Conservation (phyloP, 2,797 vertebrate genomes). For the Clarias pachynema region DNA sequence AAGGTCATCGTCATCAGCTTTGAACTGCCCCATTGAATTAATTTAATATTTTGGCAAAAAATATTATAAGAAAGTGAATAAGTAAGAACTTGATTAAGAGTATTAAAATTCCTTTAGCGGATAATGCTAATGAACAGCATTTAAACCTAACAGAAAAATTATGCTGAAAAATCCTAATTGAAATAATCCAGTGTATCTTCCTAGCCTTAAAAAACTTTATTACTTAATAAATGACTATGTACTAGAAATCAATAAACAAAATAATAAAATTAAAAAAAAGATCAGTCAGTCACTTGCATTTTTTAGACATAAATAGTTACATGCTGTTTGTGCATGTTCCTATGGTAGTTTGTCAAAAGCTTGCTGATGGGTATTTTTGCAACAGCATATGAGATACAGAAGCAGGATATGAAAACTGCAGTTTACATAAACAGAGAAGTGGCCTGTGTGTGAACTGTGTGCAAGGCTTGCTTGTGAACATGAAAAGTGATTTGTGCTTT, state of each 20-base stretch:
- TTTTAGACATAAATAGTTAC: neutral
- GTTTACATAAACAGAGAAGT: neutral
- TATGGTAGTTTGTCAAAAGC: conserved; percentile 14
- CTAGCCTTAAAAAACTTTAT: neutral
- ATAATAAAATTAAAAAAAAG: no score
- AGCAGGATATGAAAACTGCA: conserved; percentile 17
- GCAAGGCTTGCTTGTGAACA: neutral
- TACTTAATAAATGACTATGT: neutral
- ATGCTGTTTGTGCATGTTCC: neutral
- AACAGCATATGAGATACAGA: neutral
- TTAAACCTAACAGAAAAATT: neutral
- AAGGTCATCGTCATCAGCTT: neutral
- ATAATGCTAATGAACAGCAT: neutral
- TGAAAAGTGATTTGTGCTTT: conserved; percentile 16
- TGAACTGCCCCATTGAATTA: neutral
- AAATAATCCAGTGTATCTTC: neutral
- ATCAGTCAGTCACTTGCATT: neutral
- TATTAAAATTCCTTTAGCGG: neutral
- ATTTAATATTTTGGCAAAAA: neutral
- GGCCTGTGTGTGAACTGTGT: neutral
- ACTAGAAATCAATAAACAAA: neutral
- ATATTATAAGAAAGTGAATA: neutral
- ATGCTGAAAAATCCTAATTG: neutral
- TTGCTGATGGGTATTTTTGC: neutral
- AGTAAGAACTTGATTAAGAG: neutral